Evolutionary conservation across 2,113 vertebrate species (phyloP).

Genomic region (Herpailurus yagouaroundi): DNA sequence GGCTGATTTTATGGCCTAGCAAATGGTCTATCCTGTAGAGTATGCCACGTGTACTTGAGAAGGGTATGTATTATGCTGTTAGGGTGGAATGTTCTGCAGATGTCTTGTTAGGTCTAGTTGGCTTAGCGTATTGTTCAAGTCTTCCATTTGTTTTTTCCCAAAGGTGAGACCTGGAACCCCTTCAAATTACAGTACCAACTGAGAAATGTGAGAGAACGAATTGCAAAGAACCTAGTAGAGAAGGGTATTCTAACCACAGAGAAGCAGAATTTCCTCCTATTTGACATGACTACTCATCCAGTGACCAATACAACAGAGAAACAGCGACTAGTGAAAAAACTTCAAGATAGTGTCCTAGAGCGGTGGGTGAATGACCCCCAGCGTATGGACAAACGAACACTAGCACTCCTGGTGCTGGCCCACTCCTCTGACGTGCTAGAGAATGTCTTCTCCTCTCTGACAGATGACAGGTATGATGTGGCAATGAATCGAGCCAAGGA

Average conservation of each 20-base stretch:
- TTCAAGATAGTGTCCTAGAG: constrained; percentile 89
- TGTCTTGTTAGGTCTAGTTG: background rate
- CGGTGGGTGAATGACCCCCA: constrained; percentile 89
- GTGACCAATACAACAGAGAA: constrained; percentile 88
- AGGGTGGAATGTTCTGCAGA: background rate
- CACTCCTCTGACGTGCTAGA: constrained; percentile 90
- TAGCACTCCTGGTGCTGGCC: constrained; percentile 89
- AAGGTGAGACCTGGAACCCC: constrained; percentile 94
- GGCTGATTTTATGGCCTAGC: background rate
- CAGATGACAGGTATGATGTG: constrained; percentile 86
- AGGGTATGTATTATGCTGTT: background rate
- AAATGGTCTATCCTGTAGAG: background rate
- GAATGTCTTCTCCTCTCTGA: constrained; percentile 85
- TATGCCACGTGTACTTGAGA: background rate
- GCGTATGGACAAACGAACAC: constrained; percentile 86
- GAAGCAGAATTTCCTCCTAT: constrained; percentile 93
- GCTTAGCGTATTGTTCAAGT: background rate
- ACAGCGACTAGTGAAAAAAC: constrained; percentile 86
- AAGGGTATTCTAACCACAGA: constrained; percentile 91
- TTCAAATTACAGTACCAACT: constrained; percentile 92
- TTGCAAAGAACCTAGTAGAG: constrained; percentile 92
- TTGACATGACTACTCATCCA: constrained; percentile 93
- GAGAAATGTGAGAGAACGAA: constrained; percentile 89
- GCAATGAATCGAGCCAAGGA: constrained; percentile 86
- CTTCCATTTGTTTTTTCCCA: background rate